These are phyloP conservation scores for Pagrus major DNA, from an alignment of 2,113 vertebrate species.

Conservation along the genomic window DNA sequence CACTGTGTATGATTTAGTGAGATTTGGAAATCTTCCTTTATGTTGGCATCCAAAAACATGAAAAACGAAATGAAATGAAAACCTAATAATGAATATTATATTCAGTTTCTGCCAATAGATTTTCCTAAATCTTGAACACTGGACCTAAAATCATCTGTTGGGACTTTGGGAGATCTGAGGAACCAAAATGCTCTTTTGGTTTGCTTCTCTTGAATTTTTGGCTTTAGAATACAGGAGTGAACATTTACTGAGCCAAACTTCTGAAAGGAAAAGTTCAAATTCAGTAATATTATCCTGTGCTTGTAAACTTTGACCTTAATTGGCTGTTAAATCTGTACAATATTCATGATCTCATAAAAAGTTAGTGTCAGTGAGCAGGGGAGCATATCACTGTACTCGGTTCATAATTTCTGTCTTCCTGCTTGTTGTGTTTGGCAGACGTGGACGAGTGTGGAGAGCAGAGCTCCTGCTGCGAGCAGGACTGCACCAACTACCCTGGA, in stretches of 20 bases:
- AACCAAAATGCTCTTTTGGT: neutral
- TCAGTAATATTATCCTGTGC: neutral
- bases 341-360: conserved; percentile 25
- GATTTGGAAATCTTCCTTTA: too few species aligned
- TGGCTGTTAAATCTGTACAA: conserved; percentile 33
- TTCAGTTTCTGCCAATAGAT: too few species aligned
- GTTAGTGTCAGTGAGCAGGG: neutral
- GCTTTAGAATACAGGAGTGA: neutral
- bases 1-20: too few species aligned
- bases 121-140: too few species aligned
- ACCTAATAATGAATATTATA: too few species aligned
- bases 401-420: conserved; percentile 33
- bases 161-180: neutral
- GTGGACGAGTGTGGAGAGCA: conserved; percentile 87
- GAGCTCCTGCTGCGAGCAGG: conserved; percentile 91
- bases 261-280: neutral
- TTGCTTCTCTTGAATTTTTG: neutral
- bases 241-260: neutral
- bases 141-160: too few species aligned
- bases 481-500: conserved; percentile 92
- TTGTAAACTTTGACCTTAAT: conserved; percentile 8
- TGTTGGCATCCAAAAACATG: too few species aligned
- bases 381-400: neutral
- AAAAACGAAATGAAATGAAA: too few species aligned
- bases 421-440: conserved; percentile 83